These are phyloP conservation scores for Bombus soroeensis DNA, from an alignment of 1,140 invertebrate genomes.

Conservation along the genomic window DNA sequence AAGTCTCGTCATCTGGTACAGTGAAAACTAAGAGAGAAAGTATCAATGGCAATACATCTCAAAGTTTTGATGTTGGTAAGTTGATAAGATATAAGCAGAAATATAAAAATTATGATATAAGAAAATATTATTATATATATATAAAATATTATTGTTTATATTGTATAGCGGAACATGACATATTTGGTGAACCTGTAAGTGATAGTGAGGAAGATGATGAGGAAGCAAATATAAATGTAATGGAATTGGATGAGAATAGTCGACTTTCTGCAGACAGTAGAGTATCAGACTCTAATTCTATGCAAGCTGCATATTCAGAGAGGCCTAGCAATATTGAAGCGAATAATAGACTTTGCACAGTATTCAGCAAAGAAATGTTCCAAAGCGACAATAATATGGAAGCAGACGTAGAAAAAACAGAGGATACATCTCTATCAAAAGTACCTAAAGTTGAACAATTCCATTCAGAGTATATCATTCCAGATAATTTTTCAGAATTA, in stretches of 20 bases:
- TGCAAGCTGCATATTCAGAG: conserved; percentile 83
- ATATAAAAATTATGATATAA: conserved; percentile 4
- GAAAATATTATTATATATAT: no score
- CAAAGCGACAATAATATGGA: conserved; percentile 73
- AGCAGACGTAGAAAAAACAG: conserved; percentile 56
- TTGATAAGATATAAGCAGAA: conserved; percentile 5
- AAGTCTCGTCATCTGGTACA: conserved; percentile 84
- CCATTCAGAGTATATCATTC: conserved; percentile 77
- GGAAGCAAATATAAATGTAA: conserved; percentile 87
- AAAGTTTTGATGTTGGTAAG: conserved; percentile 83
- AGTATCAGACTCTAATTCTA: conserved; percentile 89
- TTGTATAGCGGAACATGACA: conserved; percentile 88
- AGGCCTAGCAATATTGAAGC: conserved; percentile 73
- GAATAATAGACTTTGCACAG: conserved; percentile 80
- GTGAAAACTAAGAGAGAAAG: conserved; percentile 84
- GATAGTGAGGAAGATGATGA: conserved; percentile 90
- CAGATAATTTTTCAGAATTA: conserved; percentile 74
- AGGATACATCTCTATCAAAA: conserved; percentile 61
- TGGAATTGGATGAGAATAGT: conserved; percentile 91
- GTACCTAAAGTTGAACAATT: conserved; percentile 76
- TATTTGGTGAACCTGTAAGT: conserved; percentile 94
- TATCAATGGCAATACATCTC: conserved; percentile 79
- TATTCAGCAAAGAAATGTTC: conserved; percentile 85
- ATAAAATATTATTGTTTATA: conserved; percentile 32
- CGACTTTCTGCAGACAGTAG: conserved; percentile 89